Base-by-base conservation (phyloP, 2,797 vertebrate genomes). In the Epinephelus awoara region DNA sequence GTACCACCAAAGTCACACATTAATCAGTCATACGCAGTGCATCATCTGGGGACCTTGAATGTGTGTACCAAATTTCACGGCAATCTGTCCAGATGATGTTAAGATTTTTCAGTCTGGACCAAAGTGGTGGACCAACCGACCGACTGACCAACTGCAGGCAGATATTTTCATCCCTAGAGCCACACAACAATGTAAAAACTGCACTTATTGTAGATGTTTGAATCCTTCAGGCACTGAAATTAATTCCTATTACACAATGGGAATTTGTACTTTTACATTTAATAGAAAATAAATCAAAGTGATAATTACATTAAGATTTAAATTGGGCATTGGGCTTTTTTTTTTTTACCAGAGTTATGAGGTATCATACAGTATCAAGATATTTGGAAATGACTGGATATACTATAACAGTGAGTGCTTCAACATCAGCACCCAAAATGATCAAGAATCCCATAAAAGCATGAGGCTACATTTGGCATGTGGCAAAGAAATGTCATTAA, bases 401-500 rank as follows among this genome's bases (percentile, higher is more conserved):
- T 25, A n/a, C n/a, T n/a, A 51, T 46, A 23, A 46, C 3, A 50
- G 19, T n/a, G 13, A 69, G 56, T 18, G 14, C 44, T 54, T 46
- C 17, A 23, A 19, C n/a, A 73, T 56, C 15, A 67, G 29, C 25
- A 17, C 54, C 58, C n/a, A 25, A 68, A 76, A 73, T 51, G 29
- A 79, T 67, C 56, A 63, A 79, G 12, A 76, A 64, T 40, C 29
- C 42, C 13, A 71, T 78, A 59, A 65, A 79, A 69, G 29, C 29
- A 7, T 21, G 29, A 29, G 34, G 13, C 27, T 46, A 47, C 56
- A 66, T 90, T 63, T 67, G 61, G 66, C 49, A 25, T 19, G 29
- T 64, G 47, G 57, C 61, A 72, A 80, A 40, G 50, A 65, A 75
- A 85, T 56, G 61, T 52, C 70, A 83, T 88, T 82, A 76, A 86